These are phyloP conservation scores for Microplitis deprimator DNA, from an alignment of 2,888 invertebrate genomes.

Conservation along the genomic window DNA sequence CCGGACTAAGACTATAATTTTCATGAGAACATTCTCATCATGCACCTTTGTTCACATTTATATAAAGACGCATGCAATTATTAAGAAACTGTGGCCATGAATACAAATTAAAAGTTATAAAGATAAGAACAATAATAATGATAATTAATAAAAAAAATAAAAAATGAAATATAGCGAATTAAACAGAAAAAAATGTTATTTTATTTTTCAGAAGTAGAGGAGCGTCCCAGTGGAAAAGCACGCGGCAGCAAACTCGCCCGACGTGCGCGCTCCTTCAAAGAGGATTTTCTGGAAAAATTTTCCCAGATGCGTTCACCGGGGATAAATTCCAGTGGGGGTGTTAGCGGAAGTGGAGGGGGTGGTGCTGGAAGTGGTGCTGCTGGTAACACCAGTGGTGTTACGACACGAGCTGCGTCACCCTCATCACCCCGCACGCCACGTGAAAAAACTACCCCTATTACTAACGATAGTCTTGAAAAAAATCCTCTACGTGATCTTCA, in stretches of 20 bases:
- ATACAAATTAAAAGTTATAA: neutral
- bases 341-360: conserved; percentile 72
- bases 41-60: neutral
- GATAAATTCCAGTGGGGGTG: conserved; percentile 62
- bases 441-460: conserved; percentile 68
- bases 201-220: conserved; percentile 67
- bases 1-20: neutral
- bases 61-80: neutral
- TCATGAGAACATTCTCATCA: neutral
- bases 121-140: too few relatives aligned
- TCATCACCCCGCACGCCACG: conserved; percentile 70
- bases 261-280: conserved; percentile 92
- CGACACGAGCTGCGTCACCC: conserved; percentile 71
- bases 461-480: conserved; percentile 73
- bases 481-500: conserved; percentile 81
- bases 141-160: too few relatives aligned
- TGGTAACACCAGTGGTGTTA: conserved; percentile 63
- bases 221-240: conserved; percentile 81
- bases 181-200: neutral
- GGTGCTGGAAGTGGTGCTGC: conserved; percentile 68
- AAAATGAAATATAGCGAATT: neutral
- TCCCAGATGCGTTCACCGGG: conserved; percentile 89
- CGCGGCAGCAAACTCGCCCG: conserved; percentile 89
- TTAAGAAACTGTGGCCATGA: neutral
- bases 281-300: conserved; percentile 91